phyloP scores from a whole-genome alignment of 2,113 vertebrate species.

The Cottus gobio region DNA sequence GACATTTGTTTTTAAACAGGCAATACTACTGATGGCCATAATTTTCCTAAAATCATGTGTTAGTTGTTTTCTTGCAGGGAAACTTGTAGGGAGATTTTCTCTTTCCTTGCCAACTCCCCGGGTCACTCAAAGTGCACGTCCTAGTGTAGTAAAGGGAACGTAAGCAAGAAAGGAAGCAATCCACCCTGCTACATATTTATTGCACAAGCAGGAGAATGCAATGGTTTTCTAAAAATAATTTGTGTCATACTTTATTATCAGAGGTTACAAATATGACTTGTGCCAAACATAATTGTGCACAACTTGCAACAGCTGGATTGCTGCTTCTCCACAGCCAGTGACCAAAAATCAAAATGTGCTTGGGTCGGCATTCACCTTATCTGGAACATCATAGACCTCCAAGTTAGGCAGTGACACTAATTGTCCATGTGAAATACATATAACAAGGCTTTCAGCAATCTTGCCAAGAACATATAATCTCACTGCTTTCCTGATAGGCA shows the following conservation, averaged over 20 bases:
- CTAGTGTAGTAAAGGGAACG: not conserved
- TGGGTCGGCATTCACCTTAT: constrained; percentile 44
- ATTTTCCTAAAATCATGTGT: constrained; percentile 4
- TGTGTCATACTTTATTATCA: not conserved
- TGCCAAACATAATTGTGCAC: not conserved
- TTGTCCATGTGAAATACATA: constrained; percentile 45
- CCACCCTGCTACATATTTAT: not conserved
- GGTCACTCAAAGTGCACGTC: constrained; percentile 24
- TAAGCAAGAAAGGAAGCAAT: not conserved
- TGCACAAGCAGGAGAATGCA: not conserved
- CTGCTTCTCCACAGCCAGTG: constrained; percentile 17
- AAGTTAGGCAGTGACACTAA: constrained; percentile 41
- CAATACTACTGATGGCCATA: not conserved
- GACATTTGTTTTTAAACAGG: constrained; percentile 20
- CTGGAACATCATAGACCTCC: constrained; percentile 53
- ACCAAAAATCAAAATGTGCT: constrained; percentile 36
- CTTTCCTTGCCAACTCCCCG: constrained; percentile 6
- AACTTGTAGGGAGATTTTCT: not conserved
- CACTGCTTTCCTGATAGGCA: constrained; percentile 68
- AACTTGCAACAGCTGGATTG: not conserved
- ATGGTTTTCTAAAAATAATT: not conserved
- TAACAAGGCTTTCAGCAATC: constrained; percentile 30
- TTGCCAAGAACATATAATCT: constrained; percentile 50
- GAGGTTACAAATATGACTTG: not conserved
- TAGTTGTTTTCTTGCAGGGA: not conserved